These are phyloP conservation scores for Linurgus olivaceus DNA, from an alignment of 2,797 vertebrate species.

Conservation along the genomic window DNA sequence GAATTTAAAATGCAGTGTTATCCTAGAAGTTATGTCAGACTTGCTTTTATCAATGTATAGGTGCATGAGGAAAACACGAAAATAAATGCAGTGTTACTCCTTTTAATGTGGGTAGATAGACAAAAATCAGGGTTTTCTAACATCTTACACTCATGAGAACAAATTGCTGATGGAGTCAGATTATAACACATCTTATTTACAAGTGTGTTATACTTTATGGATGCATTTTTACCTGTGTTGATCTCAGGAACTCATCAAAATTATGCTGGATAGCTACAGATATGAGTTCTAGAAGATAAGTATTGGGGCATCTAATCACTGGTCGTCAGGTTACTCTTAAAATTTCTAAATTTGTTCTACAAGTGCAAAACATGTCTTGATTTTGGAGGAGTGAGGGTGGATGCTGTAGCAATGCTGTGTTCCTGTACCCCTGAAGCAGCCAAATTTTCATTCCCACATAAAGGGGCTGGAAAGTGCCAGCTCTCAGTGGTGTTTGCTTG, in stretches of 20 bases:
- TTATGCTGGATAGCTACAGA: not conserved
- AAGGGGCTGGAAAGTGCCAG: not conserved
- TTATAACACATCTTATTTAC: not conserved
- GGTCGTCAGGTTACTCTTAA: not conserved
- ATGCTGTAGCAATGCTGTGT: not conserved
- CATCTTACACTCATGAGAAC: not conserved
- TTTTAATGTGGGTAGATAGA: not conserved
- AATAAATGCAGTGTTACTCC: not conserved
- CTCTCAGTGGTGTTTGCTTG: not conserved
- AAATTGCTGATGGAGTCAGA: not conserved
- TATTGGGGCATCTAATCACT: not conserved
- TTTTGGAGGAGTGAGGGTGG: not conserved
- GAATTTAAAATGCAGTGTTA: conserved; percentile 20
- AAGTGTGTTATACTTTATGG: not conserved
- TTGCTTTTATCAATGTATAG: not conserved
- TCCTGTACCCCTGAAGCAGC: not conserved
- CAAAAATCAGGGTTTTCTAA: not conserved
- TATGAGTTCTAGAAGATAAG: not conserved
- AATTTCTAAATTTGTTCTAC: not conserved
- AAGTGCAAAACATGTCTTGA: not conserved
- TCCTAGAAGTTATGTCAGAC: not conserved
- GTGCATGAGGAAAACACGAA: not conserved
- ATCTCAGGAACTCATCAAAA: not conserved
- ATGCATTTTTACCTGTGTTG: not conserved
- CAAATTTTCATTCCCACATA: not conserved